A percentile compares a stretch with the other conserved stretches of the same genome.
These are phyloP conservation scores for Eustalomyia histrio DNA, from an alignment of 2,888 invertebrate genomes.

Conservation along the genomic window DNA sequence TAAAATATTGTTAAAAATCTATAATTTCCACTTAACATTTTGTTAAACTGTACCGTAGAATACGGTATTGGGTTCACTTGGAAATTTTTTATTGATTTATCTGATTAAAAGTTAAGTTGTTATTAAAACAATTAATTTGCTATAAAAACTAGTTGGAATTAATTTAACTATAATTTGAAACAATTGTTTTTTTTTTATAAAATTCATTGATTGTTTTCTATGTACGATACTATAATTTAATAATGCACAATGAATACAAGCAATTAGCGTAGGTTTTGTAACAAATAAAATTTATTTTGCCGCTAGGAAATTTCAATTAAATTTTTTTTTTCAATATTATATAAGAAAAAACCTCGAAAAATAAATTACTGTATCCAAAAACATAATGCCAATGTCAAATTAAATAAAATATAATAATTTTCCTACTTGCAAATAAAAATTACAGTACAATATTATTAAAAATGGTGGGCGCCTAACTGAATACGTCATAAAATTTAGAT, in stretches of 20 bases:
- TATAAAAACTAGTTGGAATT: conserved; percentile 31
- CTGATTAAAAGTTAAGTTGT: conserved; percentile 8
- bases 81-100: conserved; percentile 17
- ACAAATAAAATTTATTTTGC: conserved; percentile 14
- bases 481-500: conserved; percentile 39
- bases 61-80: no score
- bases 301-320: conserved; percentile 53
- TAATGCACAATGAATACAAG: conserved; percentile 9
- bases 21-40: no score
- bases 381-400: conserved; percentile 55
- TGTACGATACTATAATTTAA: conserved; percentile 21
- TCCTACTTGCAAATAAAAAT: conserved; percentile 29
- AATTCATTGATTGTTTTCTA: conserved; percentile 42
- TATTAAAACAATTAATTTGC: conserved; percentile 31
- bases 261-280: conserved; percentile 46
- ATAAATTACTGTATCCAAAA: conserved; percentile 43
- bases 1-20: no score
- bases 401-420: conserved; percentile 30
- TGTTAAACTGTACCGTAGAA: no score
- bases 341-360: conserved; percentile 4
- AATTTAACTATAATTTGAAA: conserved; percentile 11
- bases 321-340: conserved; percentile 10
- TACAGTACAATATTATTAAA: conserved; percentile 8
- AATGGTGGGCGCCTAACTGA: conserved; percentile 51
- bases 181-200: conserved; percentile 23